Percentiles rank a stretch among this genome's conserved stretches.
Conservation (phyloP, 2,888 invertebrate species). For the Lasioglossum villosulum region DNA sequence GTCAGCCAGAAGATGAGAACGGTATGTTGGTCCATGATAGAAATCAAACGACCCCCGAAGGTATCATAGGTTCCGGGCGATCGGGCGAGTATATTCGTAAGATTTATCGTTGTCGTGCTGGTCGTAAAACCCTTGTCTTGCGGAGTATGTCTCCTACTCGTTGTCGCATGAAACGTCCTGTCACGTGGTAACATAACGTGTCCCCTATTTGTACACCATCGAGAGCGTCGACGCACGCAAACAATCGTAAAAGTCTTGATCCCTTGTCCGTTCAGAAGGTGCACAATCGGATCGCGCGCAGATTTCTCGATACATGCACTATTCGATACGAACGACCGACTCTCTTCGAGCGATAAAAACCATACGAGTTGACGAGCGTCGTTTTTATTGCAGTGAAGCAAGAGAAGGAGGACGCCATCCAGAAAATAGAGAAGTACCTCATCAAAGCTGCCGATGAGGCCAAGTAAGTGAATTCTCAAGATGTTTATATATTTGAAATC, state of each 20-base stretch:
- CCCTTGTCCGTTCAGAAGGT: background rate
- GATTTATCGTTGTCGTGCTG: background rate
- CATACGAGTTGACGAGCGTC: background rate
- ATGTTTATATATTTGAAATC: too few relatives aligned
- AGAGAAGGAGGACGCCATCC: constrained; percentile 76
- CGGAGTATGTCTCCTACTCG: background rate
- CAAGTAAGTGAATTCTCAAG: constrained; percentile 67
- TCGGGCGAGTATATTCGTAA: constrained; percentile 27
- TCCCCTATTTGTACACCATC: background rate
- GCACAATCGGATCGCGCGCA: background rate
- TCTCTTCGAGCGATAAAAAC: background rate
- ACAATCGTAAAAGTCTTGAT: background rate
- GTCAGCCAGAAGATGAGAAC: constrained; percentile 56
- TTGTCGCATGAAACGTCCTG: constrained; percentile 8
- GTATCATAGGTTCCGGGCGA: background rate
- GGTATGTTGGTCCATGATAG: constrained; percentile 69
- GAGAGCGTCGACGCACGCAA: background rate
- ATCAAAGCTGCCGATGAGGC: constrained; percentile 76
- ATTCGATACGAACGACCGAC: background rate
- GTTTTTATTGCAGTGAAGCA: constrained; percentile 74
- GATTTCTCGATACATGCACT: background rate
- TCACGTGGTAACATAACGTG: background rate
- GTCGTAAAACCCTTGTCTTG: background rate
- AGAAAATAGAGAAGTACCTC: constrained; percentile 75
- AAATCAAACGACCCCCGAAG: background rate